Base-by-base conservation (phyloP, 2,888 invertebrate genomes). In the Belgica antarctica region DNA sequence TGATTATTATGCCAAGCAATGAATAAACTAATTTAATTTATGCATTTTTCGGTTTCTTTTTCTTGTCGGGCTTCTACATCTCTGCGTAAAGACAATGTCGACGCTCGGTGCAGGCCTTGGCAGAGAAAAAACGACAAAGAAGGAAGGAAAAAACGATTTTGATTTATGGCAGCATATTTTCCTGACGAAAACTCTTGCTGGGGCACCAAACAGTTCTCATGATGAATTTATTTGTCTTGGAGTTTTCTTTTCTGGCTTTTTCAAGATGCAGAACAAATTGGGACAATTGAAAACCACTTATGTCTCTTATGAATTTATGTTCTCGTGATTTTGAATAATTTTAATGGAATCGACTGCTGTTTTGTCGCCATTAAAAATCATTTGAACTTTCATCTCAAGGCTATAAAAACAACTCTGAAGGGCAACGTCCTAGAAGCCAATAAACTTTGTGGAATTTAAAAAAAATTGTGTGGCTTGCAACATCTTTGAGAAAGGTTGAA, bases 271-370 rank as follows among this genome's bases (percentile, higher is more conserved):
- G 46, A 46, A 65, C 52, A 27, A 68, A 68, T 52, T 57, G 27
- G 22, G 34, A 68, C 57, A 68, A 68, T 68, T 57, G 68, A 68
- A 57, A 68, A 57, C 31, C 68, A 68, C 68, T 68, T 68, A 68
- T 57, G 24, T 1, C 46, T 8, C 59, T 59, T 19, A 15, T 15
- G 59, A 27, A 59, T 59, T 27, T 27, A 59, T 59, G 59, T 59
- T 59, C 27, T 25, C 27, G 59, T 27, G n/a, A 59, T 34, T 62
- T 34, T 31, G 19, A 62, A 62, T 62, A 62, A 62, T 62, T 62
- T 31, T 12, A 62, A 62, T 59, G 59, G 19, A 15, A 27, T 27
- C 27, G 22, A 27, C 17, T 59, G 59, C n/a, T 27, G 22, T 2
- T 15, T 46, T 46, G 46, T 46, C 46, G 46, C 46, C 46, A 12